Conservation (phyloP, 2,888 invertebrate genomes). For the Gortyna flavago region DNA sequence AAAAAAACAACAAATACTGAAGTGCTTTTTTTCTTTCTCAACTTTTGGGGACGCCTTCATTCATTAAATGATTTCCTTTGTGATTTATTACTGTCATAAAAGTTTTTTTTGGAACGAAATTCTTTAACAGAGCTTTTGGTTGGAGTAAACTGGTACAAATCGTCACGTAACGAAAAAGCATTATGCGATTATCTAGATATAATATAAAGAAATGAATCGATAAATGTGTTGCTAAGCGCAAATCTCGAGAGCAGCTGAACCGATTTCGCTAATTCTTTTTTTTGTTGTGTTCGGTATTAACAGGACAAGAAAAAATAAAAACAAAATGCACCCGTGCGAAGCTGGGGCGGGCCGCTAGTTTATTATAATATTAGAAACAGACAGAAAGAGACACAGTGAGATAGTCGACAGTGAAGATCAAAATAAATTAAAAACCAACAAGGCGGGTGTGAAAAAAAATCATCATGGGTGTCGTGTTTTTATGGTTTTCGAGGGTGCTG, state of each 20-base stretch:
- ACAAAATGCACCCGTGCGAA: no score
- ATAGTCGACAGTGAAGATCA: background rate
- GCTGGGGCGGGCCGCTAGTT: no score
- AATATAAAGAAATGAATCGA: no score
- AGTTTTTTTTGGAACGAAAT: background rate
- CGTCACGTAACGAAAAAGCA: background rate
- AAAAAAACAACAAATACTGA: conserved; percentile 19
- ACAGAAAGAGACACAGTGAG: background rate
- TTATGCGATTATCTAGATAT: no score
- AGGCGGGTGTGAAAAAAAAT: background rate
- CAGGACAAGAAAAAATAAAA: no score
- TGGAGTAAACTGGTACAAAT: background rate
- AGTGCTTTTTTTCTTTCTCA: conserved; percentile 6
- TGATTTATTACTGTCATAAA: conserved; percentile 37
- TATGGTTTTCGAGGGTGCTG: background rate
- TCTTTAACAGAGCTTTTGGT: background rate
- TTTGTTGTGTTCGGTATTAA: no score
- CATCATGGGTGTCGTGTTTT: background rate
- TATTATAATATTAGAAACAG: no score
- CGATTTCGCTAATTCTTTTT: no score
- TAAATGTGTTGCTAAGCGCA: no score
- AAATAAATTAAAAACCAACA: background rate
- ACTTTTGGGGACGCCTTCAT: conserved; percentile 25
- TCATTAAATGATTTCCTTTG: conserved; percentile 36
- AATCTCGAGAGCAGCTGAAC: no score